A percentile compares a stretch with the other conserved stretches of the same genome.
Evolutionary conservation across 2,113 vertebrate genomes (phyloP).

Genomic region (Phylloscopus whistleri): DNA sequence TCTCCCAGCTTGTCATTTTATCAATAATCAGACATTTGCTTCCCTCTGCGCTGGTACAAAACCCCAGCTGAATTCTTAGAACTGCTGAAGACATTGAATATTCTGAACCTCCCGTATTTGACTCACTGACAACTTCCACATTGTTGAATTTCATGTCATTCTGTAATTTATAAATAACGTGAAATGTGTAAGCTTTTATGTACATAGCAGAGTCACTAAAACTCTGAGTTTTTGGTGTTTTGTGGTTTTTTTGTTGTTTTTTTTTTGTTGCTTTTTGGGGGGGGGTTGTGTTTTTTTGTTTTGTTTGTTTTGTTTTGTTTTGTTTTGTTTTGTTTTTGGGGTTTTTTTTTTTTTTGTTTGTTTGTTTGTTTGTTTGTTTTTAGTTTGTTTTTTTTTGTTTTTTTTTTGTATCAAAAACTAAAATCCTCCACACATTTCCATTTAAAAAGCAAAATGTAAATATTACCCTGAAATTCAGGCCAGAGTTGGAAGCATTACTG

Average conservation of each 20-base stretch:
- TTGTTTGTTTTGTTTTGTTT: too few relatives aligned
- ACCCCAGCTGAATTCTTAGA: not conserved
- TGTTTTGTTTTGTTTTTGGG: too few relatives aligned
- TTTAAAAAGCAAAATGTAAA: not conserved
- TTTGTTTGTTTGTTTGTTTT: too few relatives aligned
- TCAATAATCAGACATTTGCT: not conserved
- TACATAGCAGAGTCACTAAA: not conserved
- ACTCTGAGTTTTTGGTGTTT: not conserved
- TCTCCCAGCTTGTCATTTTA: not conserved
- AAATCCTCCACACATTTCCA: not conserved
- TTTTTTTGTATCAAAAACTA: not conserved
- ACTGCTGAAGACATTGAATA: not conserved
- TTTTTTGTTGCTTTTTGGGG: too few relatives aligned
- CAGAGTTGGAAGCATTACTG: not conserved
- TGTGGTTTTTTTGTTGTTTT: not conserved
- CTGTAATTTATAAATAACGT: not conserved
- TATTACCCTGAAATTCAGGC: not conserved
- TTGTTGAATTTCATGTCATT: not conserved
- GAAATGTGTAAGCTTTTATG: not conserved
- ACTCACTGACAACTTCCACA: not conserved
- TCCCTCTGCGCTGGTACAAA: not conserved
- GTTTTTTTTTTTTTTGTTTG: too few relatives aligned
- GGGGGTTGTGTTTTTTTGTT: too few relatives aligned
- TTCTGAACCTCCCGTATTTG: not conserved
- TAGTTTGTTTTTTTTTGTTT: too few relatives aligned